A percentile compares a stretch with the other conserved stretches of the same genome.
These are phyloP conservation scores for Drosophila pachea DNA, from an alignment of 1,140 invertebrate genomes.

Conservation along the genomic window DNA sequence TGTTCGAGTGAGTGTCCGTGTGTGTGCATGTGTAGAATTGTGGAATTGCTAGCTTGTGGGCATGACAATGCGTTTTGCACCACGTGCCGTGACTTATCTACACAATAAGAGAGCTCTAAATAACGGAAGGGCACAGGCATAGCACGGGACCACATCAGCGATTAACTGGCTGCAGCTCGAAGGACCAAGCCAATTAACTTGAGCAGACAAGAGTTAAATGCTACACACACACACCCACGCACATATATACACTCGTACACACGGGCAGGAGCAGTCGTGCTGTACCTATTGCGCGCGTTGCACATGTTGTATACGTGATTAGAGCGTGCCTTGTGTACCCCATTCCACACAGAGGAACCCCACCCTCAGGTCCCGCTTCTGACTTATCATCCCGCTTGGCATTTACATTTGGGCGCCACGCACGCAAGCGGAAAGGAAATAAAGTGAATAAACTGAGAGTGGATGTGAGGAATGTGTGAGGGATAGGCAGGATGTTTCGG, in stretches of 20 bases:
- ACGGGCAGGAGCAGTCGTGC: slow-evolving; percentile 21
- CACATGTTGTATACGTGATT: slow-evolving; percentile 63
- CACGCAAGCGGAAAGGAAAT: slow-evolving; percentile 56
- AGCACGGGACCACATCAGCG: slow-evolving; percentile 27
- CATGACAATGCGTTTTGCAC: slow-evolving; percentile 30
- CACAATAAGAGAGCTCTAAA: slow-evolving; percentile 9
- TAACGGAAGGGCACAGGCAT: slow-evolving; percentile 31
- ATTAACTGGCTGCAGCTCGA: slow-evolving; percentile 56
- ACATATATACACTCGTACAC: slow-evolving; percentile 1
- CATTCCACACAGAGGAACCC: slow-evolving; percentile 26
- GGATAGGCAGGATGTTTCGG: neutral
- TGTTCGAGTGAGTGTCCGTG: slow-evolving; percentile 5
- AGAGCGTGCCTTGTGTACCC: slow-evolving; percentile 15
- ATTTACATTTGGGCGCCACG: slow-evolving; percentile 20
- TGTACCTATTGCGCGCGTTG: slow-evolving; percentile 46
- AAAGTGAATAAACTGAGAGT: slow-evolving; percentile 25
- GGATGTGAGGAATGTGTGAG: slow-evolving; percentile 16
- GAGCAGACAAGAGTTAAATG: slow-evolving; percentile 21
- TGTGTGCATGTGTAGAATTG: slow-evolving; percentile 21
- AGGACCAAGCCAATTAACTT: slow-evolving; percentile 60
- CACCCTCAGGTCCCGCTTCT: slow-evolving; percentile 5
- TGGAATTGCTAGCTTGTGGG: slow-evolving; percentile 6
- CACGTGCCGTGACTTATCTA: slow-evolving; percentile 55
- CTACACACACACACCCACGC: neutral
- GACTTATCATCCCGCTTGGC: slow-evolving; percentile 19